phyloP scores from a whole-genome alignment of 2,113 vertebrate species.

The Forbesichthys papilliferus region DNA sequence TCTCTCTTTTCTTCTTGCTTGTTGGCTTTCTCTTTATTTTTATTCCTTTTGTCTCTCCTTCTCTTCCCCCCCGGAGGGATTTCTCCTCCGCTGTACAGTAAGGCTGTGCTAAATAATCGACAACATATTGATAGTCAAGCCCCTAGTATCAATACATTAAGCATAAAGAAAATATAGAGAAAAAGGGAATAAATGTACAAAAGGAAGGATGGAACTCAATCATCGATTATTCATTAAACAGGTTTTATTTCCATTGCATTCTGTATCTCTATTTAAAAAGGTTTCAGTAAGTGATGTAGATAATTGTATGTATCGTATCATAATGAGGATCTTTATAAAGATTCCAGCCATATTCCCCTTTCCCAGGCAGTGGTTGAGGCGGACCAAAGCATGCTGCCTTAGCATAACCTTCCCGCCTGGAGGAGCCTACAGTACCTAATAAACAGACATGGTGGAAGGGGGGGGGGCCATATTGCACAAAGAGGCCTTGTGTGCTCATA shows the following conservation, averaged over 20 bases:
- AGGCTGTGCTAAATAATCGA: not conserved
- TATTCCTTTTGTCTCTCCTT: conserved; percentile 61
- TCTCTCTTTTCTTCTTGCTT: not conserved
- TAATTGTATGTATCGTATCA: no score
- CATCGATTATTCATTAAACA: conserved; percentile 69
- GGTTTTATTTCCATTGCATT: no score
- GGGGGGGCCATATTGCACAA: conserved; percentile 69
- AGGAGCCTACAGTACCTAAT: conserved; percentile 33
- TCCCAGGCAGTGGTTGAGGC: conserved; percentile 66
- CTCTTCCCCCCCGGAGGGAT: conserved; percentile 67
- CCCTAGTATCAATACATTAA: no score
- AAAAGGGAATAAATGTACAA: no score
- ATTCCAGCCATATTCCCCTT: conserved; percentile 49
- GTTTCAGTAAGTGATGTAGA: no score
- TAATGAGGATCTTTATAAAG: no score
- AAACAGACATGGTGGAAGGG: conserved; percentile 9
- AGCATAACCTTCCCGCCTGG: conserved; percentile 20
- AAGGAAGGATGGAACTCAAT: conserved; percentile 40
- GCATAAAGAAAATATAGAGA: no score
- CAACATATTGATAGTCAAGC: no score
- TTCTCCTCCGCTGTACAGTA: conserved; percentile 60
- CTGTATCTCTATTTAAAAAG: no score
- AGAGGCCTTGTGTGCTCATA: conserved; percentile 82
- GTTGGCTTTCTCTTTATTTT: not conserved
- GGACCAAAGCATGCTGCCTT: conserved; percentile 81